Evolutionary conservation across 2,888 invertebrate species (phyloP), one percentile per base, ranked within the genome.

Genomic region (Strigamia maritima): DNA sequence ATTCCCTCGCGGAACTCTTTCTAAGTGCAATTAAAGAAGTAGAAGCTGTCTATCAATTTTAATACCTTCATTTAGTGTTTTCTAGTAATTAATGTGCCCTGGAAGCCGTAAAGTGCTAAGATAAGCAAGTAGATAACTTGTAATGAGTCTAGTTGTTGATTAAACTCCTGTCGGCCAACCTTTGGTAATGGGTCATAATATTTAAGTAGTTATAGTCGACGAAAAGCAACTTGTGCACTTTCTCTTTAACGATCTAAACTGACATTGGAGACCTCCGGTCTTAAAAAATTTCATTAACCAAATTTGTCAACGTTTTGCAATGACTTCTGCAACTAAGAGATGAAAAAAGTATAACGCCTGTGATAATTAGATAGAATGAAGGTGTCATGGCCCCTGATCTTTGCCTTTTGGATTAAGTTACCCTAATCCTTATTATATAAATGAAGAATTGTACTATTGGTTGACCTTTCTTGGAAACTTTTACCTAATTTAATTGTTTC

Each of bases 141-240:
- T 70, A 70, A 70, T 70, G 24, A 70, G 70, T 12, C 26, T 70
- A 70, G 70, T 70, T 70, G 70, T 70, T 70, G 70, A 70, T 70
- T 70, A 70, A 70, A 70, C 70, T 70, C 70, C 70, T 70, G 70
- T 28, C 70, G 26, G 26, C 12, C 70, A 16, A 70, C 70, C 70
- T 70, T 70, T 70, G 70, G 70, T 70, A 70, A 70, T 70, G 70
- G 70, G 26, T 70, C 70, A 70, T 70, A 70, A 70, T 70, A 70
- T n/a, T 70, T 70, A 70, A 70, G 70, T 70, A 26, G 70, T 70
- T 70, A n/a, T n/a, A 70, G 16, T 16, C 3, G 26, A 70, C 24
- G 70, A 70, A 70, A 26, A 26, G 70, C 70, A 70, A 70, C 70
- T 28, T 26, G 70, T n/a, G 70, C 70, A 70, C 70, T 70, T 70